Percentiles rank a stretch among this genome's conserved stretches.
Evolutionary conservation across 2,797 vertebrate genomes (phyloP).

Genomic region (Acanthis flammea): DNA sequence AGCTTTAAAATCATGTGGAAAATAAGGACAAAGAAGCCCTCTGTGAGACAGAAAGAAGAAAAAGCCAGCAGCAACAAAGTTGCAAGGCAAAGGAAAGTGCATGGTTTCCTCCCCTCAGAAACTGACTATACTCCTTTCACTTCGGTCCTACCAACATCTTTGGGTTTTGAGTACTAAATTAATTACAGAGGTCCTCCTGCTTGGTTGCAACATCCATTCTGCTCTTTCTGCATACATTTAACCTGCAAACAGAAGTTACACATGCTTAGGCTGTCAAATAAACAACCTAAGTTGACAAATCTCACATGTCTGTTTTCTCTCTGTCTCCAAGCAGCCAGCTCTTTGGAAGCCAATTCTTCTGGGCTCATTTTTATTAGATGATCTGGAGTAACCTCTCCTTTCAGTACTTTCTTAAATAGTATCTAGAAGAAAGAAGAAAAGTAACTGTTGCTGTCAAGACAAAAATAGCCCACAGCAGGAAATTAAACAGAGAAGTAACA

Average conservation of each 20-base stretch:
- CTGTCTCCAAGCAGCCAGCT: conserved; percentile 96
- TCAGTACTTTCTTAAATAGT: conserved; percentile 92
- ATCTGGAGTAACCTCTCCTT: conserved; percentile 92
- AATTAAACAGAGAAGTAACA: neutral
- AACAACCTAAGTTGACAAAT: neutral
- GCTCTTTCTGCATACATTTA: neutral
- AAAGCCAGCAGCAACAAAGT: neutral
- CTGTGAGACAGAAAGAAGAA: neutral
- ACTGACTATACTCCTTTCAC: neutral
- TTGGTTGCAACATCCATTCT: neutral
- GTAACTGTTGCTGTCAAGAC: neutral
- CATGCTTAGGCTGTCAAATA: neutral
- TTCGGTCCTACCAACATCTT: neutral
- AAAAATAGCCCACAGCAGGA: neutral
- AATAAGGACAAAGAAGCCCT: neutral
- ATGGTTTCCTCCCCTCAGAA: neutral
- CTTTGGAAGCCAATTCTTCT: conserved; percentile 96
- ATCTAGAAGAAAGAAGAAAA: conserved; percentile 73
- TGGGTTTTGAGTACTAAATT: neutral
- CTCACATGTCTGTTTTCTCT: conserved; percentile 97
- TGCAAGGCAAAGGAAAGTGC: neutral
- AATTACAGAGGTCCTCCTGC: neutral
- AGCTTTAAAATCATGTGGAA: neutral
- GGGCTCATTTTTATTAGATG: conserved; percentile 97
- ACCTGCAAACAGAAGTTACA: neutral